phyloP scores from a whole-genome alignment of 2,888 invertebrate genomes.

The Vesta saturnalis region DNA sequence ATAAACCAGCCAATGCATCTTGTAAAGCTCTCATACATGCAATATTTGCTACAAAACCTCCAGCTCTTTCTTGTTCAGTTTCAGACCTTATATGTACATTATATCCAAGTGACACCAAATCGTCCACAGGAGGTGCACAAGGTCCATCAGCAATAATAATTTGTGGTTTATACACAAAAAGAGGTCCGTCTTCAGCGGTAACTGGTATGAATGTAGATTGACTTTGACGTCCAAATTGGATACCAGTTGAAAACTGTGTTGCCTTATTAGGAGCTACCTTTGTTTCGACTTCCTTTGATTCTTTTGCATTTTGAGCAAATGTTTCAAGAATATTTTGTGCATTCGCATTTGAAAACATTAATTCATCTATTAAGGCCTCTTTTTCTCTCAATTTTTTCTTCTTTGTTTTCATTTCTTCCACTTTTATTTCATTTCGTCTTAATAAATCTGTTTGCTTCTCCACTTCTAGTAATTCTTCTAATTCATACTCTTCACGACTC shows the following conservation, averaged over 20 bases:
- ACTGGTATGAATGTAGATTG: slow-evolving; percentile 73
- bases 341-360: slow-evolving; percentile 92
- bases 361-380: slow-evolving; percentile 92
- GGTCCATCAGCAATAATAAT: slow-evolving; percentile 78
- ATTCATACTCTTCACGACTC: slow-evolving; percentile 83
- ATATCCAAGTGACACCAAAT: slow-evolving; percentile 75
- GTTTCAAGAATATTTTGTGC: slow-evolving; percentile 88
- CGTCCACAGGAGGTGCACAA: slow-evolving; percentile 69
- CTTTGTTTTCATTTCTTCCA: slow-evolving; percentile 76
- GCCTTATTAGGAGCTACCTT: slow-evolving; percentile 63
- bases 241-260: slow-evolving; percentile 87
- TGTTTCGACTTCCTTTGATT: slow-evolving; percentile 71
- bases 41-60: slow-evolving; percentile 84
- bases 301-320: slow-evolving; percentile 77
- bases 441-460: slow-evolving; percentile 82
- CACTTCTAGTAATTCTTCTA: slow-evolving; percentile 85
- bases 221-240: slow-evolving; percentile 77
- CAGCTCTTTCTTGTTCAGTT: slow-evolving; percentile 80
- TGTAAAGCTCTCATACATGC: slow-evolving; percentile 89
- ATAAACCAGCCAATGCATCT: slow-evolving; percentile 86
- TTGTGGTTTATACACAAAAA: slow-evolving; percentile 75
- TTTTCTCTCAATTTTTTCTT: slow-evolving; percentile 86
- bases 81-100: slow-evolving; percentile 79
- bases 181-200: slow-evolving; percentile 80
- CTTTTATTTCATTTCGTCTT: slow-evolving; percentile 75